Base-by-base conservation (phyloP, 2,888 invertebrate species). In the Meganola albula region DNA sequence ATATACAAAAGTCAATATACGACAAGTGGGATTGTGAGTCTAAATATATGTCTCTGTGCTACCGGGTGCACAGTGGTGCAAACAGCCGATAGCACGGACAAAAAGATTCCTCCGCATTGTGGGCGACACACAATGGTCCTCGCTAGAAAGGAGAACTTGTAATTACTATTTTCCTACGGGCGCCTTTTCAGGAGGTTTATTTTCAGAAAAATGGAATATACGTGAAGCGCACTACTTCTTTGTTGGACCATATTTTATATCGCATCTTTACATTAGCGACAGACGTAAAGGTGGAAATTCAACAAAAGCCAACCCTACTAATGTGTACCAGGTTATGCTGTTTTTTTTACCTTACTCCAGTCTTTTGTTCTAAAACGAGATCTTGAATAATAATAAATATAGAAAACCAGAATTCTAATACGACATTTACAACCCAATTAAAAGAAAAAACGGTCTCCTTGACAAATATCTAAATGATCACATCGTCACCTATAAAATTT, bases 41-140 rank as follows among this genome's bases (percentile, higher is more conserved):
- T 63, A 72, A 74, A 74, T 71, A 72, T 66, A 71, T 59, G 65
- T 63, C 52, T 54, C 50, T 44, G 36, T 44, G 38, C 40, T 46
- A 45, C 45, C 26, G 40, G 41, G 43, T 51, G 70, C 74, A 67
- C 75, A 65, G 67, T 71, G 78, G 80, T 83, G 84, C 83, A 68
- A 76, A 74, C 74, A 59, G 63, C 69, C 75, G 85, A 84, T 84
- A 84, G 66, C 68, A 63, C 58, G 74, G 74, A 85, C 85, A 85
- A 84, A 85, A 84, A 85, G 83, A 78, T 82, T 82, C 82, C 78
- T 61, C 63, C 52, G 68, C 73, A 84, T 85, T 85, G 85, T 84
- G 72, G 56, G 39, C 48, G 44, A 40, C 43, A 60, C 71, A 85
- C 85, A 84, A 84, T 82, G 58, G 69, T 60, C 50, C 62, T 64